phyloP scores from a whole-genome alignment of 2,888 invertebrate species.

The Adelognathus sp. region DNA sequence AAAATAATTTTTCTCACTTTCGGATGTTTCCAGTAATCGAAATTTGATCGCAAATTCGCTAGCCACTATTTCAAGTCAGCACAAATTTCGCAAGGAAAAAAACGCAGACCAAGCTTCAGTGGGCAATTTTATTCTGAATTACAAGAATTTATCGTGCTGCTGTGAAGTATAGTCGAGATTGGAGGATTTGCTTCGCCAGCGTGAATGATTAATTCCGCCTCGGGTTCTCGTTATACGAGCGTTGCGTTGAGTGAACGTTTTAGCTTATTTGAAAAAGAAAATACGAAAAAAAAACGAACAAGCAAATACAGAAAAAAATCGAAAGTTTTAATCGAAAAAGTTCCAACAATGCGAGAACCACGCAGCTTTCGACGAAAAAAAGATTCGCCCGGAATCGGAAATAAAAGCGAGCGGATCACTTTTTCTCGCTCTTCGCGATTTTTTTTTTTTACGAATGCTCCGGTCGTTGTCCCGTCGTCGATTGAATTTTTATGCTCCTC shows the following conservation, averaged over 20 bases:
- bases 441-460: constrained; percentile 34
- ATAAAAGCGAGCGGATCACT: constrained; percentile 40
- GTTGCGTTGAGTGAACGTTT: neutral
- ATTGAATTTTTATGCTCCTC: constrained; percentile 39
- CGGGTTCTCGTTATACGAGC: constrained; percentile 6
- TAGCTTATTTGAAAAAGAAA: constrained; percentile 19
- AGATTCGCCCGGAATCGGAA: constrained; percentile 39
- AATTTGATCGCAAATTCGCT: neutral
- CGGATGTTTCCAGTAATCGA: neutral
- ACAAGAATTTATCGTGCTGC: constrained; percentile 20
- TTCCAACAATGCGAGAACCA: constrained; percentile 71
- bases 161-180: neutral
- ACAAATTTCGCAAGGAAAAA: neutral
- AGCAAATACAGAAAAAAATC: constrained; percentile 47
- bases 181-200: constrained; percentile 20
- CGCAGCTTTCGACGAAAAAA: constrained; percentile 65
- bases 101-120: neutral
- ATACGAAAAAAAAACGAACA: constrained; percentile 35
- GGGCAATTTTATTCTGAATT: constrained; percentile 7
- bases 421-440: constrained; percentile 27
- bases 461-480: constrained; percentile 27
- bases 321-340: constrained; percentile 78
- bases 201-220: constrained; percentile 60
- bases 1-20: neutral
- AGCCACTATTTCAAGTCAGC: neutral